Base-by-base conservation (phyloP, 2,888 invertebrate genomes). In the Aleiodes alternator region DNA sequence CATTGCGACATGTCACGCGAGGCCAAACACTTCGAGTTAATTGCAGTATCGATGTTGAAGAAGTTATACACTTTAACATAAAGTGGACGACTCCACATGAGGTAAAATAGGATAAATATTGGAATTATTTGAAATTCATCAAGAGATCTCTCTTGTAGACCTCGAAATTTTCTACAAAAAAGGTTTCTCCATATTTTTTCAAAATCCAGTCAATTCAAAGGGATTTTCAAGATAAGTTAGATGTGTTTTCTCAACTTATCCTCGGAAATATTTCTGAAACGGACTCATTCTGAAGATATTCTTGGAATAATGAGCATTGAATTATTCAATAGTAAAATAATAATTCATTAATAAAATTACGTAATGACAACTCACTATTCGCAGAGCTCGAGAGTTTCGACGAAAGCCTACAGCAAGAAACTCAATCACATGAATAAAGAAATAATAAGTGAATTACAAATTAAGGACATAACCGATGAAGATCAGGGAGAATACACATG, bases 401-500 rank as follows among this genome's bases (percentile, higher is more conserved):
- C 72, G 4, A 43, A 57, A 0, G n/a, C 6, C 1, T 79, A 78
- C 51, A 73, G 43, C 4, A 53, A 23, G 7, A n/a, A 7, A 0
- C 9, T 14, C 0, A 75, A 57, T 0, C 4, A 12, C 6, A 1
- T 14, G 31, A 8, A 7, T 12, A 78, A 81, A 70, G 56, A 55
- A 9, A 29, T 53, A 1, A 82, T 78, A 1, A 76, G 50, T 6
- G 82, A 85, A 69, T 79, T 87, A 57, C 79, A 76, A 0, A 83
- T 87, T 55, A 53, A 78, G 5, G 73, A 83, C 7, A 82, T 88
- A 1, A 75, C 38, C 1, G 75, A 83, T 3, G 82, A 83, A 0
- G 88, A 88, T 43, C 82, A 81, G 23, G 88, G 88, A 4, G 76
- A 76, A 34, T 88, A 88, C 61, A 71, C 50, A 6, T 88, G 88